Base-by-base conservation (phyloP, 2,113 vertebrate species). In the Pardalotus punctatus region DNA sequence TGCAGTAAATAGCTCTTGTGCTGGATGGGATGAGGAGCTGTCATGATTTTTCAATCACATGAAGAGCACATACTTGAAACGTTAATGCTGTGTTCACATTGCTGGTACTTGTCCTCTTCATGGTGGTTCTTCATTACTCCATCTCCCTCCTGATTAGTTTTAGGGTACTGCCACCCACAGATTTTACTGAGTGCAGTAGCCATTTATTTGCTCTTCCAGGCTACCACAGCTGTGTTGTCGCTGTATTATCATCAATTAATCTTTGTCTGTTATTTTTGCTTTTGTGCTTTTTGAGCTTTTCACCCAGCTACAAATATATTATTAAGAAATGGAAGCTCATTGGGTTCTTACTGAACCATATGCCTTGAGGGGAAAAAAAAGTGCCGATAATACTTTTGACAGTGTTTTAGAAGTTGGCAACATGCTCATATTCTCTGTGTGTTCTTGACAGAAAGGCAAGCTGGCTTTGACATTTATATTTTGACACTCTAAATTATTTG, bases 41-140 rank as follows among this genome's bases (percentile, higher is more conserved):
- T 10, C 2, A 2, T 1, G 2, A 18, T 33, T 43, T 78, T 66
- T 53, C 1, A 0, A 12, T 47, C 1, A 1, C 5, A 5, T 3
- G 3, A 45, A 19, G 28, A 31, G 17, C 8, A 10, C 3, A 1
- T 38, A 9, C 4, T 31, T 8, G 7, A 72, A 24, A 22, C 33
- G 43, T 47, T 7, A 15, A 38, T 38, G 29, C 33, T 8, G 0
- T 12, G 23, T 58, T 69, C 15, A 16, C 4, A 1, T 42, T 36
- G 45, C 21, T 54, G 17, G 7, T 67, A 31, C 2, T 2, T 62
- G 21, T 27, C 4, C 14, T 61, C 12, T 70, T 70, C 33, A 29
- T 72, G 9, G 14, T 61, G 11, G 50, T 29, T 57, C 6, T 53
- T 80, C 15, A 12, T 65, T 62, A 19, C 12, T 38, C 36, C n/a